Base-by-base conservation (phyloP, 2,113 vertebrate species). In the Pseudopipra pipra region DNA sequence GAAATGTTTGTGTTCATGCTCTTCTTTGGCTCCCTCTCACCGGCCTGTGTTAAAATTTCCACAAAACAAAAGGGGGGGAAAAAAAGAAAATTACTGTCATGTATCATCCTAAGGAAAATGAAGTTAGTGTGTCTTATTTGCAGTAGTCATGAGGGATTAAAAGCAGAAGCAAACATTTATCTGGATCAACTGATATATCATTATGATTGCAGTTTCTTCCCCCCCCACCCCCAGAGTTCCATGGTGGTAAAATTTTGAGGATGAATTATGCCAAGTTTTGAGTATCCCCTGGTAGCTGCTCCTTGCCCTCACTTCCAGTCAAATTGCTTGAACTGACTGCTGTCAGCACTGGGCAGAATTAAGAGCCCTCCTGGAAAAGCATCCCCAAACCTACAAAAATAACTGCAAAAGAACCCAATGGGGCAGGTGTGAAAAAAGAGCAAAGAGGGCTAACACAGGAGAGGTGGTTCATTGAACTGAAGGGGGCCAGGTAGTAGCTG, bases 401-500 rank as follows among this genome's bases (percentile, higher is more conserved):
- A 75, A 82, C 46, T 77, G 63, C 58, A 81, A 37, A 67, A 76
- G n/a, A 86, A 75, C 86, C 66, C 85, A 88, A 93, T 30, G 54
- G 44, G 68, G 52, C 44, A 95, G 49, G 65, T 72, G 61, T 63
- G 72, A 89, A 71, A 92, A 86, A 87, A 81, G 63, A 83, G 68
- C 39, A 33, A 46, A 12, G 35, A 86, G 30, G 44, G 22, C 54
- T 72, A 92, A 65, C n/a, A 71, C 62, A 89, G n/a, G 33, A 91
- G 72, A 93, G 72, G 72, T 61, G 85, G 72, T 37, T 93, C 58
- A 55, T 4, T 70, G 70, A 89, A 63, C 21, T 79, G 63, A 86
- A 94, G 90, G 81, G 51, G 41, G 37, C 44, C 85, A 97, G 90
- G 91, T 89, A 95, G 76, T 93, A 95, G 94, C 88, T 95, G 88